Percentiles rank a stretch among this genome's conserved stretches.
Evolutionary conservation across 1,140 invertebrate species (phyloP).

Genomic region (Lasioglossum baleicum): DNA sequence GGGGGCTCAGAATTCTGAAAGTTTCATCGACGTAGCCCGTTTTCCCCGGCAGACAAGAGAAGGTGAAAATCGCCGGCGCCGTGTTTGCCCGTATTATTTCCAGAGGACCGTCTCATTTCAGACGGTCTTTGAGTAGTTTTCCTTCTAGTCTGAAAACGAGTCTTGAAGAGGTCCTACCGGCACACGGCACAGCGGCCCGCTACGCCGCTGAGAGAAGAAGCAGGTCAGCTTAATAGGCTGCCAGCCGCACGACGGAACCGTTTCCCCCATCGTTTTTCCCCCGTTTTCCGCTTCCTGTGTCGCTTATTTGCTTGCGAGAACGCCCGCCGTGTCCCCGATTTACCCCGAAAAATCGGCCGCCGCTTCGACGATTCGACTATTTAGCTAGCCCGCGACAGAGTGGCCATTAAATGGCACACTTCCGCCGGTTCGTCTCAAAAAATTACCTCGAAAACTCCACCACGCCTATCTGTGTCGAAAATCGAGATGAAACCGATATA

Average conservation of each 20-base stretch:
- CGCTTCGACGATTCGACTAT: too few species aligned
- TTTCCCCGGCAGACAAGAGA: neutral
- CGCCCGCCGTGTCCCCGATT: neutral
- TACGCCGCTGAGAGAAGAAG: conserved; percentile 15
- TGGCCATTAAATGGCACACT: too few species aligned
- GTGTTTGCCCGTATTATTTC: conserved; percentile 36
- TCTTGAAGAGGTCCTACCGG: conserved; percentile 41
- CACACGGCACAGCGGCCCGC: neutral
- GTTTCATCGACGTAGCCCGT: conserved; percentile 15
- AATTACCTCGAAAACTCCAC: too few species aligned
- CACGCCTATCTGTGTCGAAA: too few species aligned
- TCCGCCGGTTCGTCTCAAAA: too few species aligned
- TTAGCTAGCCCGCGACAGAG: too few species aligned
- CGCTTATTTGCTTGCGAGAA: conserved; percentile 34
- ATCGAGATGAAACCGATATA: too few species aligned
- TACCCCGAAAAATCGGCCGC: neutral
- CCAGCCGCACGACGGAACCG: conserved; percentile 8
- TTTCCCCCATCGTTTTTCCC: neutral
- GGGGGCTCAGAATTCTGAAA: conserved; percentile 17
- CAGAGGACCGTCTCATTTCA: conserved; percentile 43
- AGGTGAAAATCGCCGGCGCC: conserved; percentile 22
- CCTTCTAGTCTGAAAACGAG: conserved; percentile 40
- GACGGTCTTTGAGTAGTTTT: conserved; percentile 48
- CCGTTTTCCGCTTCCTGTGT: neutral
- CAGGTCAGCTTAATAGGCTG: conserved; percentile 51